Percentiles rank a stretch among this genome's conserved stretches.
phyloP scores from a whole-genome alignment of 2,113 vertebrate genomes.

The Pitta sordida region DNA sequence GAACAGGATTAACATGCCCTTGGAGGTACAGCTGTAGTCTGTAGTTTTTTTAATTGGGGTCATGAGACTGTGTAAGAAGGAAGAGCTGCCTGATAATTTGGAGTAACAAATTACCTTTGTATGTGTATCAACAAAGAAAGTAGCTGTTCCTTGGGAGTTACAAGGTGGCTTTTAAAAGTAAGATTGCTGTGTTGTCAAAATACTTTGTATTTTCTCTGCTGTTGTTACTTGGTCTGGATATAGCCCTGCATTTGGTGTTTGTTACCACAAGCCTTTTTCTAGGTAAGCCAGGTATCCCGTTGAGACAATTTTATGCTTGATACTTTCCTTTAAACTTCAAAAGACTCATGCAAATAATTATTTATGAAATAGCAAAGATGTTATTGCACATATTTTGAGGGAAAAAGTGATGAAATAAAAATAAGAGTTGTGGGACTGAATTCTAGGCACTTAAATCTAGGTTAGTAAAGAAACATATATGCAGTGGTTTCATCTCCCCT shows the following conservation, averaged over 20 bases:
- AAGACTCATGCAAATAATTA: background rate
- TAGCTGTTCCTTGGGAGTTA: background rate
- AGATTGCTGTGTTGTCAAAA: background rate
- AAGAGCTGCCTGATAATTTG: background rate
- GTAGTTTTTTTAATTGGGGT: background rate
- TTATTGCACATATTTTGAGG: background rate
- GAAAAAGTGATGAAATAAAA: background rate
- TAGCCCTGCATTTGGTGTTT: background rate
- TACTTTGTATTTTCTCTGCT: background rate
- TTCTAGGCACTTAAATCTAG: background rate
- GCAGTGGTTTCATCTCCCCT: background rate
- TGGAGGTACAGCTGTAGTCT: accelerated
- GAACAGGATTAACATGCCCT: background rate
- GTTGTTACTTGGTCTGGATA: background rate
- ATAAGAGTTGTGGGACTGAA: background rate
- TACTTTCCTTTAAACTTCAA: background rate
- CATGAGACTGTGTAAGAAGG: background rate
- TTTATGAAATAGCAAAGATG: background rate
- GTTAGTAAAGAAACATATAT: background rate
- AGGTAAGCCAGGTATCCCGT: background rate
- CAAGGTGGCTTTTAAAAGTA: background rate
- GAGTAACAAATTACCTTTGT: background rate
- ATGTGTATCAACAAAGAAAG: background rate
- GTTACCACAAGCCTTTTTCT: background rate
- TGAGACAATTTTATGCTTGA: background rate